A percentile compares a stretch with the other conserved stretches of the same genome.
Evolutionary conservation across 2,797 vertebrate species (phyloP).

Genomic region (Peromyscus melanophrys): DNA sequence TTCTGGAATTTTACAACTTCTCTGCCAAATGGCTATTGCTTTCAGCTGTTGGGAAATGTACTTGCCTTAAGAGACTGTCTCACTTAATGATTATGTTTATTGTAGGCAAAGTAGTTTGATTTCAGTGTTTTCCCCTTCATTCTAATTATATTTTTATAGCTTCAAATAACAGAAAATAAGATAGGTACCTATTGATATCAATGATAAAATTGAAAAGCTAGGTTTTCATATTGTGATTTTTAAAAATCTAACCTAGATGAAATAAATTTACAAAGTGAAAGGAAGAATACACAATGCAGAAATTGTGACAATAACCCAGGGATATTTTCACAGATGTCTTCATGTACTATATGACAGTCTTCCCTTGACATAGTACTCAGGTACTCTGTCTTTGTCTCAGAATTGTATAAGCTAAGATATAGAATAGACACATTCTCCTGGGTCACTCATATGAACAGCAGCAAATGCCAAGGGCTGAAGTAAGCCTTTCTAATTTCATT

Average conservation of each 20-base stretch:
- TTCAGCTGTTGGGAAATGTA: background rate
- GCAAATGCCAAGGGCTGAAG: background rate
- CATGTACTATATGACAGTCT: background rate
- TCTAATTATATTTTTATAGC: background rate
- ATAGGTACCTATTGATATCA: too few relatives aligned
- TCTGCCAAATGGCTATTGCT: background rate
- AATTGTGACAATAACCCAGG: background rate
- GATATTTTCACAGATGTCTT: constrained; percentile 3
- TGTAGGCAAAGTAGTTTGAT: background rate
- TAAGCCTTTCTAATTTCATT: background rate
- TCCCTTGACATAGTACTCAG: background rate
- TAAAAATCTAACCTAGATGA: background rate
- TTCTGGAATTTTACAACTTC: background rate
- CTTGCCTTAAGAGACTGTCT: background rate
- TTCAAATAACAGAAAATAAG: background rate
- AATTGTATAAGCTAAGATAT: background rate
- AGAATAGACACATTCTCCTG: background rate
- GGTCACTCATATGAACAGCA: background rate
- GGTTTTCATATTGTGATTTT: background rate
- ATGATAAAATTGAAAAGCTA: background rate
- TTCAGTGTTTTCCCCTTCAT: background rate
- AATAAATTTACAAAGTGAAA: constrained; percentile 11
- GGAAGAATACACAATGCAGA: background rate
- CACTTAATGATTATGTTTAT: background rate
- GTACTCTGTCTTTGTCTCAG: background rate